Conservation (phyloP, 2,888 invertebrate species). For the Cordilura impudica region DNA sequence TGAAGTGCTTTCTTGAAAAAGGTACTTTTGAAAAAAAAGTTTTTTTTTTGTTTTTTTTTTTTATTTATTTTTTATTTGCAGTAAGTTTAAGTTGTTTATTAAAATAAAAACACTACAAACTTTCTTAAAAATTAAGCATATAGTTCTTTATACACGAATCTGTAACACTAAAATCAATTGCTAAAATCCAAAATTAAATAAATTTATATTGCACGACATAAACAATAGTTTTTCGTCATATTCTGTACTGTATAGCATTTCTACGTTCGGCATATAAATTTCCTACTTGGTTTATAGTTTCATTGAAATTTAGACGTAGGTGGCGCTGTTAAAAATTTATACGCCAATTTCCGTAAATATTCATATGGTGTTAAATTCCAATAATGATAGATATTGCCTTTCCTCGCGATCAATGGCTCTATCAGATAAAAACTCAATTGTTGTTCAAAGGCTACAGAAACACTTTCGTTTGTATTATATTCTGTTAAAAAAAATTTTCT, state of each 20-base stretch:
- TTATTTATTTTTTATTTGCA: too few relatives aligned
- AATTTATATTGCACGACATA: slow-evolving; percentile 58
- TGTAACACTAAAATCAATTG: too few relatives aligned
- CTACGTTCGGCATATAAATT: slow-evolving; percentile 48
- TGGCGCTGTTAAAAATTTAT: slow-evolving; percentile 55
- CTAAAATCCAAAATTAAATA: slow-evolving; percentile 57
- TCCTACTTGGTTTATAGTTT: slow-evolving; percentile 42
- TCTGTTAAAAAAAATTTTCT: too few relatives aligned
- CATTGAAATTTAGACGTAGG: slow-evolving; percentile 45
- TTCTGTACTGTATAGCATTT: slow-evolving; percentile 20
- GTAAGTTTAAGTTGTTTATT: too few relatives aligned
- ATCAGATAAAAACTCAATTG: slow-evolving; percentile 56
- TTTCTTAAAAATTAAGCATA: too few relatives aligned
- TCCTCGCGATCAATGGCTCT: slow-evolving; percentile 52
- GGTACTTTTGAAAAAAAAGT: too few relatives aligned
- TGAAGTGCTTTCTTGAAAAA: too few relatives aligned
- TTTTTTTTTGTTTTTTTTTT: too few relatives aligned
- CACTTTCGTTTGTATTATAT: slow-evolving; percentile 43
- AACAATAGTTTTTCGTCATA: slow-evolving; percentile 51
- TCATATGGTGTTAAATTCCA: slow-evolving; percentile 58
- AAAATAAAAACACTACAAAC: too few relatives aligned
- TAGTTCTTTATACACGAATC: too few relatives aligned
- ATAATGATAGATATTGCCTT: slow-evolving; percentile 57
- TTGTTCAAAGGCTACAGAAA: slow-evolving; percentile 54
- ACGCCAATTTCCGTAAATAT: slow-evolving; percentile 54